Conservation (phyloP, 2,113 vertebrate genomes). For the Callipepla californica region DNA sequence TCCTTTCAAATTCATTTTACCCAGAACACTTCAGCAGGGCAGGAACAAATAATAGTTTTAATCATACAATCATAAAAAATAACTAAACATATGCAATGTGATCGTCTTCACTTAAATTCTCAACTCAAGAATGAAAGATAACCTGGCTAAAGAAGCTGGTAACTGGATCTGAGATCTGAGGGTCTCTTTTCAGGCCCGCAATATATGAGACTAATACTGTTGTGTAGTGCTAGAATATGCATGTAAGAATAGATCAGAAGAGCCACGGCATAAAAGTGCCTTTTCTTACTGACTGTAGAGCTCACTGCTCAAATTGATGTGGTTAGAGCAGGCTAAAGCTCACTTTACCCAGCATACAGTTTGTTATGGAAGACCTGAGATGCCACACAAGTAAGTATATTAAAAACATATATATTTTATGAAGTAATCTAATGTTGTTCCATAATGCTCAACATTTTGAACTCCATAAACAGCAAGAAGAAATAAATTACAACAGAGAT, state of each 20-base stretch:
- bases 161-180: not conserved
- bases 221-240: not conserved
- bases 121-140: not conserved
- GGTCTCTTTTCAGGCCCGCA: not conserved
- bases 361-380: not conserved
- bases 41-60: not conserved
- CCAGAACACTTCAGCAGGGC: not conserved
- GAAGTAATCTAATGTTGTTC: not conserved
- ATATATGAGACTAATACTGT: fast-evolving
- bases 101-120: not conserved
- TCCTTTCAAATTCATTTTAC: not conserved
- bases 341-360: not conserved
- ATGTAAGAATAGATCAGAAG: not conserved
- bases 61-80: not conserved
- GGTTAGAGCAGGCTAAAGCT: not conserved
- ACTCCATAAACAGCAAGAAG: not conserved
- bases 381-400: not conserved
- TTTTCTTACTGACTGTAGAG: not conserved
- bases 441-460: not conserved
- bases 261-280: not conserved
- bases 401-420: not conserved
- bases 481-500: not conserved
- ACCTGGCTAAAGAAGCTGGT: not conserved
- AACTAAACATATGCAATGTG: not conserved
- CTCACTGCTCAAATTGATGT: not conserved